Conservation (phyloP, 1,140 invertebrate species). For the Bombus haemorrhoidalis region DNA sequence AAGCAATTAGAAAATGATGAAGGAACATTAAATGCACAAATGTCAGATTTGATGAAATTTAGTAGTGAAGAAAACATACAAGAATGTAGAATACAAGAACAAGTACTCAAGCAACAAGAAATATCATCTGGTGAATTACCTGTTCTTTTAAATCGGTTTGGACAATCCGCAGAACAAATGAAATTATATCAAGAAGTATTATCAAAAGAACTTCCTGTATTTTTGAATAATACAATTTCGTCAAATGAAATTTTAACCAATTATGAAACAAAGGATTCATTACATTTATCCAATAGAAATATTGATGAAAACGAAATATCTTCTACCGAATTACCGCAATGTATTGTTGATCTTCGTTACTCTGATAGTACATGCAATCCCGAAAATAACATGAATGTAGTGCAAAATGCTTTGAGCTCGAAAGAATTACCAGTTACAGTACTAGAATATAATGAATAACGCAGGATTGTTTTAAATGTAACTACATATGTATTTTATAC, state of each 20-base stretch:
- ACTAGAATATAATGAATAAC: constrained; percentile 38
- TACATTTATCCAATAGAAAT: not conserved
- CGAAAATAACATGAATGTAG: not conserved
- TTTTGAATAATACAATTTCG: not conserved
- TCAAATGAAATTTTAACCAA: not conserved
- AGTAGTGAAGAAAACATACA: not conserved
- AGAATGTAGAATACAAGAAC: not conserved
- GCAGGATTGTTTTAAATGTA: constrained; percentile 9
- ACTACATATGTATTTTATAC: not conserved
- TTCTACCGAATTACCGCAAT: constrained; percentile 34
- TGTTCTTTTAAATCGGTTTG: constrained; percentile 13
- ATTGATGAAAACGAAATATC: constrained; percentile 12
- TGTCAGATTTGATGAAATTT: constrained; percentile 58
- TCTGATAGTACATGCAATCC: not conserved
- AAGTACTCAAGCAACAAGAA: constrained; percentile 22
- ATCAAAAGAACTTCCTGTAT: constrained; percentile 32
- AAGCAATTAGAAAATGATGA: not conserved
- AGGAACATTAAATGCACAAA: not conserved
- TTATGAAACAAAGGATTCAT: not conserved
- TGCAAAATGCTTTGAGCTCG: not conserved
- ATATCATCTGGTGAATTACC: constrained; percentile 39
- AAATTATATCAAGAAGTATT: constrained; percentile 5
- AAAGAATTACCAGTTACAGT: constrained; percentile 47
- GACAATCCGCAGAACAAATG: not conserved
- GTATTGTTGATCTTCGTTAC: not conserved